These are phyloP conservation scores for Brachionus manjavacas DNA, from an alignment of 1,140 invertebrate species.

Conservation along the genomic window DNA sequence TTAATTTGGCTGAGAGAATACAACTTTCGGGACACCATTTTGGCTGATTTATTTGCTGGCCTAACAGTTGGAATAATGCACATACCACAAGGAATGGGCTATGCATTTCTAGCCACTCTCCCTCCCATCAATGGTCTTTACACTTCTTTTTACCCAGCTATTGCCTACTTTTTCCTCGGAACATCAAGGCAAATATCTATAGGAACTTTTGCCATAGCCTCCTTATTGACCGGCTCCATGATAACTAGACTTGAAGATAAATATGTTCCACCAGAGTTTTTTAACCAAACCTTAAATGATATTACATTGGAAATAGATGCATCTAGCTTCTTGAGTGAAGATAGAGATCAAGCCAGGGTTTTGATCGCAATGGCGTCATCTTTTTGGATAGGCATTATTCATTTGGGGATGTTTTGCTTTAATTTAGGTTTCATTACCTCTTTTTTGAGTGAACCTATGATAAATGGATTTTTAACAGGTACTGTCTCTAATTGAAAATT, in stretches of 20 bases:
- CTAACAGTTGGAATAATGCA: constrained; percentile 59
- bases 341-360: not conserved
- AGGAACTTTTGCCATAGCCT: constrained; percentile 82
- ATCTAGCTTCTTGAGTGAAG: not conserved
- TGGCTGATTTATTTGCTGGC: constrained; percentile 56
- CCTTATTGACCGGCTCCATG: constrained; percentile 66
- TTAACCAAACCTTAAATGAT: not conserved
- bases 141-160: constrained; percentile 85
- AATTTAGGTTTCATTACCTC: constrained; percentile 58
- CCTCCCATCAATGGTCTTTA: constrained; percentile 83
- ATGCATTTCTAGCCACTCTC: constrained; percentile 77
- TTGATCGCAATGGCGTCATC: not conserved
- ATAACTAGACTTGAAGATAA: not conserved
- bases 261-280: not conserved
- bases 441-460: constrained; percentile 58
- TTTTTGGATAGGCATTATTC: not conserved
- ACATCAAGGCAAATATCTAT: constrained; percentile 86
- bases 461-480: constrained; percentile 60
- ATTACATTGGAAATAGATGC: not conserved
- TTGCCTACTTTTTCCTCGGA: constrained; percentile 81
- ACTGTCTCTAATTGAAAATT: not conserved
- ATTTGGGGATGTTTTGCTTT: constrained; percentile 52
- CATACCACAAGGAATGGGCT: constrained; percentile 68
- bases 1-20: constrained; percentile 53
- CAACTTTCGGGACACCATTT: constrained; percentile 51